Evolutionary conservation across 2,113 vertebrate genomes (phyloP).

Genomic region (Myocastor coypus): DNA sequence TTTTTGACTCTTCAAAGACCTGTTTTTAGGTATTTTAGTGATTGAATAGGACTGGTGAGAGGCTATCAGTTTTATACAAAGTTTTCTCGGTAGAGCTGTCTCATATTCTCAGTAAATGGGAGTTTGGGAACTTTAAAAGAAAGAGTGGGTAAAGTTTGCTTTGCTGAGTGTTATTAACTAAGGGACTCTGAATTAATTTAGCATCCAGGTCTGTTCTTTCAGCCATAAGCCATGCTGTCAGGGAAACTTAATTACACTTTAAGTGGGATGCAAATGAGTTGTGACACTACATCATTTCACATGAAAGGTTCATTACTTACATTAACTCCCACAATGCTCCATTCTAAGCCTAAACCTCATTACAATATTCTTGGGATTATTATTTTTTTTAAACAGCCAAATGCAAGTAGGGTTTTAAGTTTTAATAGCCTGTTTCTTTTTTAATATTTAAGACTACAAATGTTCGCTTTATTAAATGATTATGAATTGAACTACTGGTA

Average conservation of each 20-base stretch:
- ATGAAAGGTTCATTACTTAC: conserved; percentile 92
- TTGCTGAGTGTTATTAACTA: conserved; percentile 86
- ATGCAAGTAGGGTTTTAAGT: conserved; percentile 80
- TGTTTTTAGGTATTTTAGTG: conserved; percentile 39
- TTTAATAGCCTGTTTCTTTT: conserved; percentile 77
- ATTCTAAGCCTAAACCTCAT: conserved; percentile 82
- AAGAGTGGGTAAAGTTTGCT: conserved; percentile 84
- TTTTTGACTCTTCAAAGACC: not conserved
- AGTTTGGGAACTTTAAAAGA: conserved; percentile 85
- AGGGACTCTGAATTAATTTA: conserved; percentile 90
- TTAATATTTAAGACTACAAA: conserved; percentile 79
- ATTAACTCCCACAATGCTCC: conserved; percentile 86
- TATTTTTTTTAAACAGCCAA: conserved; percentile 76
- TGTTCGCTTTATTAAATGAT: conserved; percentile 79
- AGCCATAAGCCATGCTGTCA: conserved; percentile 90
- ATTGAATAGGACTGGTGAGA: conserved; percentile 9
- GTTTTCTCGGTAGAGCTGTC: conserved; percentile 42
- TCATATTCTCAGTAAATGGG: conserved; percentile 77
- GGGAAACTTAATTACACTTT: conserved; percentile 91
- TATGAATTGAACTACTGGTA: conserved; percentile 71
- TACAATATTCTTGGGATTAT: conserved; percentile 80
- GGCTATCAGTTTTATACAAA: conserved; percentile 45
- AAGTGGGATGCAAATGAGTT: conserved; percentile 93
- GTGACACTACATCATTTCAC: conserved; percentile 92
- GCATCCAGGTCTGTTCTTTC: conserved; percentile 89